A percentile compares a stretch with the other conserved stretches of the same genome.
phyloP scores from a whole-genome alignment of 2,888 invertebrate genomes.

The Caenorhabditis sp. region DNA sequence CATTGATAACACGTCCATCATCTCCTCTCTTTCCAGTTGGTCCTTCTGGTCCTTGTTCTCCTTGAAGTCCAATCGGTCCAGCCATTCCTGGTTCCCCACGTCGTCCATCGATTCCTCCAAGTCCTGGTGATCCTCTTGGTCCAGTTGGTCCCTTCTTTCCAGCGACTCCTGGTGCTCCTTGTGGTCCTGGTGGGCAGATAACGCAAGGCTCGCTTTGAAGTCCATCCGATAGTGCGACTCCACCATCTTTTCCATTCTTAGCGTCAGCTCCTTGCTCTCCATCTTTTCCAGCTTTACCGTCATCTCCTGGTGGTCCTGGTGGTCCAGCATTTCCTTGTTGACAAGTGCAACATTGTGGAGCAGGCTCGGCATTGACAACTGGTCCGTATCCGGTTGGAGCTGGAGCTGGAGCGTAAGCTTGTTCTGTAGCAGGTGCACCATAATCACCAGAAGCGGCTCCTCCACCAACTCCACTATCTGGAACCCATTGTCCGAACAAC shows the following conservation, averaged over 20 bases:
- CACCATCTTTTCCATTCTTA: conserved; percentile 57
- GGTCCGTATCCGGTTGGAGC: conserved; percentile 54
- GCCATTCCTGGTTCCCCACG: conserved; percentile 69
- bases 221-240: conserved; percentile 51
- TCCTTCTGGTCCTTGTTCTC: conserved; percentile 57
- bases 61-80: conserved; percentile 67
- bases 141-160: conserved; percentile 67
- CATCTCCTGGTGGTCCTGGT: conserved; percentile 59
- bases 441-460: conserved; percentile 58
- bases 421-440: conserved; percentile 58
- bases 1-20: conserved; percentile 57
- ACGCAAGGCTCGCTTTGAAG: conserved; percentile 64
- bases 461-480: conserved; percentile 59
- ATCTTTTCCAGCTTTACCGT: conserved; percentile 54
- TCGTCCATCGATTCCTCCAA: conserved; percentile 66
- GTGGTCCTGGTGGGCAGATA: conserved; percentile 69
- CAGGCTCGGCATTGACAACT: conserved; percentile 64
- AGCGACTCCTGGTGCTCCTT: conserved; percentile 61
- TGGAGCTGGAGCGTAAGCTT: conserved; percentile 43
- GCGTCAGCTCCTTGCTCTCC: conserved; percentile 59
- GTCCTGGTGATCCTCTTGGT: conserved; percentile 61
- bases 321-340: conserved; percentile 65
- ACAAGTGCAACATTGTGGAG: conserved; percentile 65
- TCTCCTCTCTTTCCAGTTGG: conserved; percentile 59
- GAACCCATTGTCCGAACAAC: conserved; percentile 62